A percentile compares a stretch with the other conserved stretches of the same genome.
Conservation (phyloP, 2,113 vertebrate genomes). For the Myiagra hebetior region DNA sequence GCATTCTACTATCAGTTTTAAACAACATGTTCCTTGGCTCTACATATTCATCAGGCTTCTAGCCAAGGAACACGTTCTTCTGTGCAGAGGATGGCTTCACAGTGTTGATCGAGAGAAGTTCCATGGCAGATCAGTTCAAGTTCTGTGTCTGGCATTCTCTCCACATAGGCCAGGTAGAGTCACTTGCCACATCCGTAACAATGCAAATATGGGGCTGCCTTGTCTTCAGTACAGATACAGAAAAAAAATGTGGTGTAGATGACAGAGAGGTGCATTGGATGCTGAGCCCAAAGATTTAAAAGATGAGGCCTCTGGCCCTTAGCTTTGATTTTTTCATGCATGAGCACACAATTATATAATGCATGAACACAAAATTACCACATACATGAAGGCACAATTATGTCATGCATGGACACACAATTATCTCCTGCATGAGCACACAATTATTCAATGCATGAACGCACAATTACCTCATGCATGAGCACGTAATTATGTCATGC, state of each 20-base stretch:
- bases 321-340: neutral
- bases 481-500: neutral
- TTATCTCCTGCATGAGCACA: neutral
- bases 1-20: constrained; percentile 20
- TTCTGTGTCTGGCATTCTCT: neutral
- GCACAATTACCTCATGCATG: neutral
- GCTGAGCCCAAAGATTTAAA: neutral
- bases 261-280: neutral
- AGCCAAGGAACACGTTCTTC: constrained; percentile 34
- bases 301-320: neutral
- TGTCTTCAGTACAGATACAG: neutral
- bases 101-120: neutral
- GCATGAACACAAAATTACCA: neutral
- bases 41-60: neutral
- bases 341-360: neutral
- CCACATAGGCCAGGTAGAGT: neutral
- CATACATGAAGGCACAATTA: neutral
- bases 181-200: neutral
- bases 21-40: constrained; percentile 39
- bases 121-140: neutral
- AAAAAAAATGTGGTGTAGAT: neutral
- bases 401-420: neutral
- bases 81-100: neutral
- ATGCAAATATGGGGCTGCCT: neutral
- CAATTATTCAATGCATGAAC: neutral